phyloP scores from a whole-genome alignment of 2,888 invertebrate genomes.

The Drosophila acutilabella region DNA sequence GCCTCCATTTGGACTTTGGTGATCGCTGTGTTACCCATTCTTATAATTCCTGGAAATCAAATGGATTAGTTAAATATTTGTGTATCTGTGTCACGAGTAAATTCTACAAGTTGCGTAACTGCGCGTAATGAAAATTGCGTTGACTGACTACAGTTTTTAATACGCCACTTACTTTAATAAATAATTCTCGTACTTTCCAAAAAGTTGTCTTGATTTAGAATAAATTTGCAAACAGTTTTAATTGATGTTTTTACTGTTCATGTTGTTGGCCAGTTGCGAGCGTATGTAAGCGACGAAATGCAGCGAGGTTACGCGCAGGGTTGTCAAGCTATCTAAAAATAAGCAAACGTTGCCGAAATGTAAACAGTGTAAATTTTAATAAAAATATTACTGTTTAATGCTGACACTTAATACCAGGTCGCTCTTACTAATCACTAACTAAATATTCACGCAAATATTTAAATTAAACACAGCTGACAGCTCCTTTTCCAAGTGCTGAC shows the following conservation, averaged over 20 bases:
- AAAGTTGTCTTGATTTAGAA: constrained; percentile 8
- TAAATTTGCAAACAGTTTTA: constrained; percentile 47
- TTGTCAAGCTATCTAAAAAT: constrained; percentile 40
- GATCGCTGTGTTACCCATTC: constrained; percentile 64
- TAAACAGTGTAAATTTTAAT: not conserved
- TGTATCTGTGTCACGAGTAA: constrained; percentile 53
- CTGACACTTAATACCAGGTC: not conserved
- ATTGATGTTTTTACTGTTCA: constrained; percentile 59
- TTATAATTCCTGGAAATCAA: constrained; percentile 9
- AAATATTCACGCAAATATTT: not conserved
- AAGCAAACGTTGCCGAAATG: not conserved
- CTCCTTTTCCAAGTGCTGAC: constrained; percentile 26
- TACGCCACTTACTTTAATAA: constrained; percentile 42
- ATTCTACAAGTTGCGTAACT: constrained; percentile 66
- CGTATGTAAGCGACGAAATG: constrained; percentile 30
- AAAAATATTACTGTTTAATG: not conserved
- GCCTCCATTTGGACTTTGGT: constrained; percentile 65
- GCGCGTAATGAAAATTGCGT: not conserved
- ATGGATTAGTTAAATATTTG: not conserved
- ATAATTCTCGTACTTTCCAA: constrained; percentile 7
- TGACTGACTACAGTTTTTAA: rapidly evolving
- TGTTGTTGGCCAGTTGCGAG: constrained; percentile 21
- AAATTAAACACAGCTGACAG: constrained; percentile 16
- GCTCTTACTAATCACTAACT: not conserved
- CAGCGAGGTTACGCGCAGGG: constrained; percentile 57